These are phyloP conservation scores for Pristionchus mayeri DNA, from an alignment of 2,888 invertebrate species.

Conservation along the genomic window DNA sequence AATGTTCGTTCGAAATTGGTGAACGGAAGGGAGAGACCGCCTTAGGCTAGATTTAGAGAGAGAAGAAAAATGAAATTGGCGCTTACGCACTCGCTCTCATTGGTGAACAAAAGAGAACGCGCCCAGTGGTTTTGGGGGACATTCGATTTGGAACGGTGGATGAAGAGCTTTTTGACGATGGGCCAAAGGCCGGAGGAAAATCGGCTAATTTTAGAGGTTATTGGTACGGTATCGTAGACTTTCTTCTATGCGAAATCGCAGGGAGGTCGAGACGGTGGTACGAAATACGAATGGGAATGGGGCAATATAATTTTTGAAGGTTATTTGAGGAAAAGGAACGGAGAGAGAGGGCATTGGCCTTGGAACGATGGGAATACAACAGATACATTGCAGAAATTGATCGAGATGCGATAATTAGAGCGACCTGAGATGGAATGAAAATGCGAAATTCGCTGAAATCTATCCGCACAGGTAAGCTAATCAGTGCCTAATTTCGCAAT, in stretches of 20 bases:
- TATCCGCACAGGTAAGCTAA: too few species aligned
- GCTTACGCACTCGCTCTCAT: background rate
- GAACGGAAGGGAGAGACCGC: background rate
- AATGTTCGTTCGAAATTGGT: slow-evolving; percentile 32
- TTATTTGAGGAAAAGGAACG: slow-evolving; percentile 2
- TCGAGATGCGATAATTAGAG: background rate
- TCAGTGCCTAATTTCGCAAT: background rate
- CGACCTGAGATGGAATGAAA: too few species aligned
- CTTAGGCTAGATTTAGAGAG: slow-evolving; percentile 9
- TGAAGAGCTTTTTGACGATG: slow-evolving; percentile 6
- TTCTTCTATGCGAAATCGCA: background rate
- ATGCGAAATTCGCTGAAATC: too few species aligned
- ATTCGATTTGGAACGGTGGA: background rate
- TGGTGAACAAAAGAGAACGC: slow-evolving; percentile 4
- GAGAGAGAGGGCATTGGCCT: too few species aligned
- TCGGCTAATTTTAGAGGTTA: slow-evolving; percentile 25
- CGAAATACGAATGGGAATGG: background rate
- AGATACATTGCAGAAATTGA: background rate
- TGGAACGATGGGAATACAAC: slow-evolving; percentile 16
- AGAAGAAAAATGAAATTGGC: slow-evolving; percentile 41
- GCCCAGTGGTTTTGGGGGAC: slow-evolving; percentile 29
- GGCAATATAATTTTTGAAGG: slow-evolving; percentile 36
- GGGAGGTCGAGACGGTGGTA: background rate
- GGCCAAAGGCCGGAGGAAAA: background rate
- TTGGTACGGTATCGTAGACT: background rate